These are phyloP conservation scores for Choristoneura rosaceana DNA, from an alignment of 2,888 invertebrate genomes.

Conservation along the genomic window DNA sequence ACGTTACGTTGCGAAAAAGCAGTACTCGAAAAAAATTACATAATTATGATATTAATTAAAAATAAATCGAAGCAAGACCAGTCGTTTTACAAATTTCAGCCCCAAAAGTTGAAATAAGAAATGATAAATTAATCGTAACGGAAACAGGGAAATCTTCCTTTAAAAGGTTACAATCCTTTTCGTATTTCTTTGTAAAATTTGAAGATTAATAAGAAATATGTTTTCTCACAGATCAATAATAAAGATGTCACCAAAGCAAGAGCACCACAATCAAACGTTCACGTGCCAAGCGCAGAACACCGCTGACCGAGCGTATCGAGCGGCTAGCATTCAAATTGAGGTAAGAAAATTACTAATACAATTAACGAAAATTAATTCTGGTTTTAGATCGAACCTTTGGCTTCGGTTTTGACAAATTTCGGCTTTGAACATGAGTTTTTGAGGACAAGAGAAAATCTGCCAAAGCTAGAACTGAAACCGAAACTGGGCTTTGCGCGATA, in stretches of 20 bases:
- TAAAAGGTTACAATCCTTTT: background rate
- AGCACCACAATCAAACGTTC: conserved; percentile 95
- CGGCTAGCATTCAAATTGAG: conserved; percentile 93
- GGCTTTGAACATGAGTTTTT: too few species aligned
- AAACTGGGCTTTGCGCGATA: too few species aligned
- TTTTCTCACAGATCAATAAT: conserved; percentile 87
- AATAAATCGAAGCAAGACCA: too few species aligned
- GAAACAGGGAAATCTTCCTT: background rate
- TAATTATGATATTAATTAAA: too few species aligned
- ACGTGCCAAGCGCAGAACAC: conserved; percentile 97
- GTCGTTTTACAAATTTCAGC: too few species aligned
- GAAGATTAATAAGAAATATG: background rate
- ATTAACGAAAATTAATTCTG: background rate
- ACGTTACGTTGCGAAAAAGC: too few species aligned
- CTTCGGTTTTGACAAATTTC: too few species aligned
- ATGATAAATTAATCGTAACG: background rate
- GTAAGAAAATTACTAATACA: conserved; percentile 75
- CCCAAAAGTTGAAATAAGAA: background rate
- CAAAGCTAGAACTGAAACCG: too few species aligned
- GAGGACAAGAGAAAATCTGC: too few species aligned
- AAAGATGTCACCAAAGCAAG: conserved; percentile 91
- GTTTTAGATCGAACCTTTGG: too few species aligned
- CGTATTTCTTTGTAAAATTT: background rate
- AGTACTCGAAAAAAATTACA: too few species aligned
- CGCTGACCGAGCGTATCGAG: conserved; percentile 93